Conservation (phyloP, 2,888 invertebrate species). For the Catonia carolina region DNA sequence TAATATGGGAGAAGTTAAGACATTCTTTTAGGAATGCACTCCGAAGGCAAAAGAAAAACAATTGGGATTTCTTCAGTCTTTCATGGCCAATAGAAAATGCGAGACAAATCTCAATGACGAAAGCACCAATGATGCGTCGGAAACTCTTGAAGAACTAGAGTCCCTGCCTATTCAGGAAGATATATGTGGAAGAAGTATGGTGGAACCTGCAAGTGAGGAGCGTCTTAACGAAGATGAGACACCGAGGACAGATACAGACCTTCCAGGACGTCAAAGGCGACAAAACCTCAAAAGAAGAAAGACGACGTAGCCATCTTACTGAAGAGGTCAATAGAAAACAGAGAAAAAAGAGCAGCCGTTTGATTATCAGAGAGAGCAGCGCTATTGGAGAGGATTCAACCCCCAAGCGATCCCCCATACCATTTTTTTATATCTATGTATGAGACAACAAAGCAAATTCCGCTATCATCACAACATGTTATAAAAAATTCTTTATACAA, state of each 20-base stretch:
- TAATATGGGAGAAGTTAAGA: conserved; percentile 23
- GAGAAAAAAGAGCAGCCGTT: background rate
- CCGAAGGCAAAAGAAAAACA: conserved; percentile 22
- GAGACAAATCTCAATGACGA: too few relatives aligned
- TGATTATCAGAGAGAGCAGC: background rate
- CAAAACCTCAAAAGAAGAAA: background rate
- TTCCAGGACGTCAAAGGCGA: background rate
- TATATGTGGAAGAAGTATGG: too few relatives aligned
- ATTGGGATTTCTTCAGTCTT: too few relatives aligned
- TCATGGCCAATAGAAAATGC: too few relatives aligned
- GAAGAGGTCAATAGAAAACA: background rate
- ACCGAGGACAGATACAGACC: background rate
- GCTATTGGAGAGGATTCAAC: background rate
- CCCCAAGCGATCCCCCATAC: conserved; percentile 11
- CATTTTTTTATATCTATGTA: conserved; percentile 17
- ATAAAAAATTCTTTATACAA: background rate
- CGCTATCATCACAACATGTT: conserved; percentile 6
- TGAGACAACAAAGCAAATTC: conserved; percentile 12
- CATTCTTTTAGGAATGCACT: conserved; percentile 22
- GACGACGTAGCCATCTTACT: background rate
- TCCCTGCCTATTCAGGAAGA: too few relatives aligned
- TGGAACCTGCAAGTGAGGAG: too few relatives aligned
- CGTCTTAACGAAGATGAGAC: too few relatives aligned
- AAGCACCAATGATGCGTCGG: too few relatives aligned
- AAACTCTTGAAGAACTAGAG: too few relatives aligned